Evolutionary conservation across 2,113 vertebrate species (phyloP), one percentile per base, ranked within the genome.

Genomic region (Pygoscelis antarcticus): DNA sequence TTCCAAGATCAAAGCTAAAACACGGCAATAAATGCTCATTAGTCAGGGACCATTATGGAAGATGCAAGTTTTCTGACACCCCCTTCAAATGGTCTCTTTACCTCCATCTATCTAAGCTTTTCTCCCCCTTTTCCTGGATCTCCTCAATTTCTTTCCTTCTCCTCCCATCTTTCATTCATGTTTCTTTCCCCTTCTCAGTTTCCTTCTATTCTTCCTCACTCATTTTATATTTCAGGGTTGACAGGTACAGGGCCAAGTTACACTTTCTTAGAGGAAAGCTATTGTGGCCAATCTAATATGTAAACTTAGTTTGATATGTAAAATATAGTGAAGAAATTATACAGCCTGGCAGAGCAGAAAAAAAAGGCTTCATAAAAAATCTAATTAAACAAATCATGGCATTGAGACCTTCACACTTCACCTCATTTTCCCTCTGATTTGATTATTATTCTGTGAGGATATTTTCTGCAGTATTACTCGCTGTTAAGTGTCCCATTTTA

Each of bases 391-490:
- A 83, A 86, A 75, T 81, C 8, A n/a, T 46, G 27, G 46, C 47
- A 81, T 16, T 46, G 55, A 77, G 69, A 81, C 60, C 51, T 84
- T 89, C 64, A 94, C 51, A 78, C 60, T 96, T 96, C 87, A 96
- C 93, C 93, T 96, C 94, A 68, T 97, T 96, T 96, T 51, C 51
- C 87, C 94, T 96, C 80, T 14, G 7, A 77, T 94, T 81, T 89
- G 27, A 75, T 92, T 92, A 94, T 86, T 93, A 62, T 89, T 87
- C 89, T 77, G 60, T 86, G 51, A 96, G 38, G 58, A 51, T 92
- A 70, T 92, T 94, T 96, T 92, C 76, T 83, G 25, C 7, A 1
- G 6, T 89, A 92, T 78, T 95, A 78, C 76, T 89, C 3, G 25
- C 87, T 84, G 42, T 84, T 95, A 95, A 93, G 51, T 78, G 72